Evolutionary conservation across 2,888 invertebrate species (phyloP).

Genomic region (Mimas tiliae): DNA sequence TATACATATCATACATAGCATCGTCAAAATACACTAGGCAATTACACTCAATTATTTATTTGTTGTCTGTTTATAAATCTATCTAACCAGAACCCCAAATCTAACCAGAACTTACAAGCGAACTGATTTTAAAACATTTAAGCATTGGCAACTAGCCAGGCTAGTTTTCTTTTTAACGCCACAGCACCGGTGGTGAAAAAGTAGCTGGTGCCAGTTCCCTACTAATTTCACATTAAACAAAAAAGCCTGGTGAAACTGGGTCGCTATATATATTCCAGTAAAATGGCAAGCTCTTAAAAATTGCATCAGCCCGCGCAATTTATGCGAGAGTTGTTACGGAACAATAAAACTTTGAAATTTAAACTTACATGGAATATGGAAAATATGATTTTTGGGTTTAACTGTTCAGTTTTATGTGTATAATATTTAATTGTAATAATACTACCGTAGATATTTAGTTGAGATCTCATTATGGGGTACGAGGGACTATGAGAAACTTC

Average conservation of each 20-base stretch:
- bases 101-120: too few species aligned
- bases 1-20: too few species aligned
- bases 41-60: too few species aligned
- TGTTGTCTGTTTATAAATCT: too few species aligned
- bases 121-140: constrained; percentile 43
- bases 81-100: too few species aligned
- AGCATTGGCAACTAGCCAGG: constrained; percentile 44
- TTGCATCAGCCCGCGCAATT: constrained; percentile 43
- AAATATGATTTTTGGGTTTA: not conserved
- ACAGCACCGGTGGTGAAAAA: constrained; percentile 35
- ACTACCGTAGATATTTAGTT: too few species aligned
- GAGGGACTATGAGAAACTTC: too few species aligned
- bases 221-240: constrained; percentile 41
- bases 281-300: constrained; percentile 45
- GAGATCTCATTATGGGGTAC: too few species aligned
- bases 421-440: too few species aligned
- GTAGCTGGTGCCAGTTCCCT: constrained; percentile 27
- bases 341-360: constrained; percentile 8
- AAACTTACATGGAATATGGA: not conserved
- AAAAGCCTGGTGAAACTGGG: constrained; percentile 24
- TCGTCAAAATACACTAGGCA: too few species aligned
- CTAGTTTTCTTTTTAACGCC: constrained; percentile 49
- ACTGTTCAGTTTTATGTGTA: too few species aligned
- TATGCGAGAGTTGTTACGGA: constrained; percentile 32
- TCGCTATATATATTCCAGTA: constrained; percentile 24